phyloP scores from a whole-genome alignment of 2,888 invertebrate species.

The Sepioteuthis lessoniana region DNA sequence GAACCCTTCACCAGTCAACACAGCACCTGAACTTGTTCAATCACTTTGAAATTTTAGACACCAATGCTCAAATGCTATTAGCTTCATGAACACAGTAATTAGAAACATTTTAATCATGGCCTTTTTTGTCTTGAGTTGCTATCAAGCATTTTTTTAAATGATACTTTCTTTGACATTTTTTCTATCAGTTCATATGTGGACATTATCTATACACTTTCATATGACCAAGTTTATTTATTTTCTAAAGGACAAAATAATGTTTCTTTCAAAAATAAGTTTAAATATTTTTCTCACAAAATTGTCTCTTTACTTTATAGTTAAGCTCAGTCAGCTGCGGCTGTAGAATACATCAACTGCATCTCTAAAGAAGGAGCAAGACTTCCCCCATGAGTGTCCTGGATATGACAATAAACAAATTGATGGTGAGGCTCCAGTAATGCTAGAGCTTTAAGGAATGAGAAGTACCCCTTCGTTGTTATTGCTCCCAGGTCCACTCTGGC shows the following conservation, averaged over 20 bases:
- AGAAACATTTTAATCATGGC: not conserved
- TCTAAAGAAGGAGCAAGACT: no score
- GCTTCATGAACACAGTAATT: not conserved
- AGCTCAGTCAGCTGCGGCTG: no score
- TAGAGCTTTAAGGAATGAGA: no score
- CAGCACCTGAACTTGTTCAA: conserved; percentile 14
- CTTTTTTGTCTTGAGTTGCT: not conserved
- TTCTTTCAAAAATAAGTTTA: no score
- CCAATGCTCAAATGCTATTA: not conserved
- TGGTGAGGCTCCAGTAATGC: no score
- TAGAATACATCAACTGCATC: no score
- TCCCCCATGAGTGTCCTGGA: no score
- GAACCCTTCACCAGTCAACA: not conserved
- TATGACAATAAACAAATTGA: no score
- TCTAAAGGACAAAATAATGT: not conserved
- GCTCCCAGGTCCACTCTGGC: no score
- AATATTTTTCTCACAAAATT: not conserved
- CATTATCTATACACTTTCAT: not conserved
- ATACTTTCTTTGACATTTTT: not conserved
- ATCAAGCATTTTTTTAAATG: no score
- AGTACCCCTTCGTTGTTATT: no score
- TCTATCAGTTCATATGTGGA: not conserved
- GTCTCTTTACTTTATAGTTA: not conserved
- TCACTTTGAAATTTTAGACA: not conserved
- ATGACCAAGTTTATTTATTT: not conserved